phyloP scores from a whole-genome alignment of 2,113 vertebrate species.

The Petrocephalus zakoni region DNA sequence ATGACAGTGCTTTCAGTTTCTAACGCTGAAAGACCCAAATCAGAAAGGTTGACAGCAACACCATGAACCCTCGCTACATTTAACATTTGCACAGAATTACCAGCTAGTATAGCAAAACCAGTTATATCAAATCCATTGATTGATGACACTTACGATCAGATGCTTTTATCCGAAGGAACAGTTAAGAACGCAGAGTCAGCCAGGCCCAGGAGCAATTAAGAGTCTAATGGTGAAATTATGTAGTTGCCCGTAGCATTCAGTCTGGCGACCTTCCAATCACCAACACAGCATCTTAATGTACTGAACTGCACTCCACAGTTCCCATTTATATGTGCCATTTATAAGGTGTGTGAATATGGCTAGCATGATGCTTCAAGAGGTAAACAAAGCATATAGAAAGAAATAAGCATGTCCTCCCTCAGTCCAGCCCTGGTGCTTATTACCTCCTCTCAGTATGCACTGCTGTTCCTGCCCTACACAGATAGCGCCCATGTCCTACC shows the following conservation, averaged over 20 bases:
- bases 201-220: neutral
- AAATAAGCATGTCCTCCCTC: neutral
- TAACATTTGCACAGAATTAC: neutral
- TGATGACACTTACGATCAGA: neutral
- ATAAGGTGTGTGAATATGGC: neutral
- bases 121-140: neutral
- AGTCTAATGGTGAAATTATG: neutral
- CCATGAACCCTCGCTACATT: neutral
- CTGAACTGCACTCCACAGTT: neutral
- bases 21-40: neutral
- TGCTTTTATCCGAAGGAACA: neutral
- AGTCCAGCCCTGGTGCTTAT: neutral
- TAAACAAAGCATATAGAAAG: neutral
- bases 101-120: neutral
- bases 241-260: neutral
- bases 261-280: neutral
- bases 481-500: conserved; percentile 27
- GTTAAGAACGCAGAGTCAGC: neutral
- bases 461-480: conserved; percentile 17
- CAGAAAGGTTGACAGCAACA: neutral
- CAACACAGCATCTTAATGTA: neutral
- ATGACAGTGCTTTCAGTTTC: no score
- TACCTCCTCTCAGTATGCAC: conserved; percentile 26
- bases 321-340: neutral
- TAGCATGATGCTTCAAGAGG: neutral